These are phyloP conservation scores for Anastatus disparis DNA, from an alignment of 1,140 invertebrate species.

Conservation along the genomic window DNA sequence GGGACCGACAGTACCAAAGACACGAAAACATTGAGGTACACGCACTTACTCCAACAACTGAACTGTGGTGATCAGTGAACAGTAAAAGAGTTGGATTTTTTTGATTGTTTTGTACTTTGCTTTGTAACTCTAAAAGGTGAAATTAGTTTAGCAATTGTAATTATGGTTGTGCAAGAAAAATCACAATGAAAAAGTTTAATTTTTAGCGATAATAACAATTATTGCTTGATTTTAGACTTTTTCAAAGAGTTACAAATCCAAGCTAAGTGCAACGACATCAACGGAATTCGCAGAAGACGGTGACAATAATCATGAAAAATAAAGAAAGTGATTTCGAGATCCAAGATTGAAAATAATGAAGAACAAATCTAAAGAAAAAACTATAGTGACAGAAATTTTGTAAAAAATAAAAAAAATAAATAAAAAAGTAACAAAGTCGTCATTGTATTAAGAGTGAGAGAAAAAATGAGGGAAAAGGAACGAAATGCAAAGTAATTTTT, in stretches of 20 bases:
- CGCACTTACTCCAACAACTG: conserved; percentile 72
- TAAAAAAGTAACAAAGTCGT: conserved; percentile 9
- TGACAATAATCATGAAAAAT: conserved; percentile 37
- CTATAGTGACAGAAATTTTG: conserved; percentile 31
- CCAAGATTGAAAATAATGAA: conserved; percentile 13
- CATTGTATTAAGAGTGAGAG: conserved; percentile 3
- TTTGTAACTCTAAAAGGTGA: not conserved
- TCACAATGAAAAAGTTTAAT: too few relatives aligned
- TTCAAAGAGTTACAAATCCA: not conserved
- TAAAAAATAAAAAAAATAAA: conserved; percentile 29
- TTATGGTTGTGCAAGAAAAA: too few relatives aligned
- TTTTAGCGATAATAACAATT: not conserved
- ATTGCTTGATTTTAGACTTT: not conserved
- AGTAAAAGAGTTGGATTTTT: not conserved
- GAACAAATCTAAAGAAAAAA: conserved; percentile 1
- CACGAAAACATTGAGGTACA: conserved; percentile 75
- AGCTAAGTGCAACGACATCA: conserved; percentile 11
- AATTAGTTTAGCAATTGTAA: not conserved
- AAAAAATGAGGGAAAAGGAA: not conserved
- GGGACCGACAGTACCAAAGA: conserved; percentile 62
- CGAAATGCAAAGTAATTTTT: conserved; percentile 27
- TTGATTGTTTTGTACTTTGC: conserved; percentile 28
- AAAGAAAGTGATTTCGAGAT: conserved; percentile 13
- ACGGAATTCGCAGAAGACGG: conserved; percentile 14
- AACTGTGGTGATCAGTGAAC: conserved; percentile 74